A percentile compares a stretch with the other conserved stretches of the same genome.
phyloP scores from a whole-genome alignment of 2,888 invertebrate genomes.

The Noctua fimbriata region DNA sequence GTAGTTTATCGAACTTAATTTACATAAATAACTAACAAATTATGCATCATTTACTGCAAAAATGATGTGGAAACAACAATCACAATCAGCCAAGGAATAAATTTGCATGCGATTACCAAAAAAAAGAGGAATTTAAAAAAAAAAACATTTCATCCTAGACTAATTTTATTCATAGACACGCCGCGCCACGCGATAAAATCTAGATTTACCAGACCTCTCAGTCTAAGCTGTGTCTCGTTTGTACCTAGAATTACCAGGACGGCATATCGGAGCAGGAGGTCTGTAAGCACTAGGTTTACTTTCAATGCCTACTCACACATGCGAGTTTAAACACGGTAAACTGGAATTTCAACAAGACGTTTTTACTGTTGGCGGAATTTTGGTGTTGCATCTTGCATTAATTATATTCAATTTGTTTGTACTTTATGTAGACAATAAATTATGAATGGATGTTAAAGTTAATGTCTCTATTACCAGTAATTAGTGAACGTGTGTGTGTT shows the following conservation, averaged over 20 bases:
- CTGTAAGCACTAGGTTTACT: slow-evolving; percentile 81
- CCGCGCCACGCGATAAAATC: slow-evolving; percentile 48
- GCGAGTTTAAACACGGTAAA: slow-evolving; percentile 46
- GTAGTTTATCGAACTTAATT: slow-evolving; percentile 10
- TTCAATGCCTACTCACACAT: slow-evolving; percentile 67
- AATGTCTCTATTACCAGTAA: slow-evolving; percentile 34
- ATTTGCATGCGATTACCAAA: slow-evolving; percentile 11
- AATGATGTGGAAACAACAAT: background rate
- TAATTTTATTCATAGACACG: slow-evolving; percentile 24
- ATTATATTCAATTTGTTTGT: slow-evolving; percentile 1
- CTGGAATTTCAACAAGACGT: slow-evolving; percentile 49
- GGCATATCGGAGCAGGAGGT: slow-evolving; percentile 75
- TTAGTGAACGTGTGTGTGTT: slow-evolving; percentile 28
- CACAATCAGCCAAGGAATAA: background rate
- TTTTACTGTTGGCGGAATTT: slow-evolving; percentile 32
- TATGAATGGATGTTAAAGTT: background rate
- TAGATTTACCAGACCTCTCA: slow-evolving; percentile 63
- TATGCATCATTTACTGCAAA: slow-evolving; percentile 29
- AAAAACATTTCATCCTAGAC: slow-evolving; percentile 6
- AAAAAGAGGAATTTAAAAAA: slow-evolving; percentile 13
- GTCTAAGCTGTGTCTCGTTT: slow-evolving; percentile 75
- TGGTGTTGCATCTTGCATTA: background rate
- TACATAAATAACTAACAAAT: slow-evolving; percentile 13
- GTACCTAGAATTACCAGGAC: slow-evolving; percentile 88
- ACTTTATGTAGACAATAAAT: slow-evolving; percentile 2